Evolutionary conservation across 1,140 invertebrate genomes (phyloP).

Genomic region (Theocolax elegans): DNA sequence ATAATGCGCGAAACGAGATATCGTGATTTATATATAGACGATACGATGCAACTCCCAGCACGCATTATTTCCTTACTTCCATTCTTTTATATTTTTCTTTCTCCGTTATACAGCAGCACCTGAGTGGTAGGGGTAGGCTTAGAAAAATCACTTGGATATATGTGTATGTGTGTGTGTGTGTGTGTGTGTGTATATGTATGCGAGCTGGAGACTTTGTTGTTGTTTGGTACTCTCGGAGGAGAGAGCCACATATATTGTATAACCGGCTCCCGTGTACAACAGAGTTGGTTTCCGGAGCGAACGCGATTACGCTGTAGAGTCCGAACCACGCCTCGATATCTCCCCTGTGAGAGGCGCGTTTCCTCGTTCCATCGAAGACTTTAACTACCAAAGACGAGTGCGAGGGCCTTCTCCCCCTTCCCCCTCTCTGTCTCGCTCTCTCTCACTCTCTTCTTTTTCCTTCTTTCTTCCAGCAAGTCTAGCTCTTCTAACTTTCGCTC

Average conservation of each 20-base stretch:
- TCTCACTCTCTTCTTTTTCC: neutral
- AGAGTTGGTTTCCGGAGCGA: conserved; percentile 20
- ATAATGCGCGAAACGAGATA: conserved; percentile 28
- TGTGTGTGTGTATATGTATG: too few relatives aligned
- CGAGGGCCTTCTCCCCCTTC: neutral
- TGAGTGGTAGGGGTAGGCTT: too few relatives aligned
- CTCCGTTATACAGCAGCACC: neutral
- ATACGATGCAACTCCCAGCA: neutral
- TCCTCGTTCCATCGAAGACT: conserved; percentile 60
- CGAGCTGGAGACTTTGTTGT: too few relatives aligned
- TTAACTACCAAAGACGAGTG: conserved; percentile 42
- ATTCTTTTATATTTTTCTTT: conserved; percentile 3
- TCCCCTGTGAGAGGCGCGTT: conserved; percentile 46
- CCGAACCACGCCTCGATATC: conserved; percentile 55
- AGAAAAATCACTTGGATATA: too few relatives aligned
- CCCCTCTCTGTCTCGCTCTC: neutral
- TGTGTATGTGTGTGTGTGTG: too few relatives aligned
- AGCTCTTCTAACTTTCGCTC: neutral
- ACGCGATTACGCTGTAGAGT: conserved; percentile 44
- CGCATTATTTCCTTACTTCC: neutral
- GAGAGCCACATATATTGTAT: conserved; percentile 46
- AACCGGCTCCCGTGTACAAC: conserved; percentile 38
- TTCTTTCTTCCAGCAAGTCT: neutral
- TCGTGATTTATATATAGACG: conserved; percentile 29
- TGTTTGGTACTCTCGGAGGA: too few relatives aligned